Evolutionary conservation across 1,140 invertebrate species (phyloP).

Genomic region (Carcinoscorpius rotundicauda): DNA sequence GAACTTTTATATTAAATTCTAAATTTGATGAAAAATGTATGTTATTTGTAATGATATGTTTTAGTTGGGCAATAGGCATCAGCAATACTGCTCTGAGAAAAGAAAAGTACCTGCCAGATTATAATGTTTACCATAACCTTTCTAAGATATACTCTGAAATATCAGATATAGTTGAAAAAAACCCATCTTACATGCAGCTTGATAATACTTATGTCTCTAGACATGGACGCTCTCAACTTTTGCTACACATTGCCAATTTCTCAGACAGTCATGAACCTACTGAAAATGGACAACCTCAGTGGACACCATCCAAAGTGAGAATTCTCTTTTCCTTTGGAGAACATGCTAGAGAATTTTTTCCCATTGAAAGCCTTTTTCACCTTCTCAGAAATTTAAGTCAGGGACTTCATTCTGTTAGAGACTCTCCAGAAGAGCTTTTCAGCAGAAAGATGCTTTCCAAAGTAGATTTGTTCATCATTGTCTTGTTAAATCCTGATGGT

Average conservation of each 20-base stretch:
- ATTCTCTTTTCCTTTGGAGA: conserved; percentile 4
- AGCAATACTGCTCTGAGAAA: background rate
- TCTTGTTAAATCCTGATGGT: conserved; percentile 6
- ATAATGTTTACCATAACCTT: conserved; percentile 2
- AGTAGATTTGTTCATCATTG: conserved; percentile 4
- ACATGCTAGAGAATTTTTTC: conserved; percentile 4
- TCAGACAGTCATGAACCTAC: background rate
- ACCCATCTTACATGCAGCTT: background rate
- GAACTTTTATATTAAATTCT: too few species aligned
- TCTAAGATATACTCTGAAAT: background rate
- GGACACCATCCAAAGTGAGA: background rate
- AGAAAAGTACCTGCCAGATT: conserved; percentile 2
- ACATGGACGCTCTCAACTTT: conserved; percentile 1
- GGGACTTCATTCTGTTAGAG: background rate
- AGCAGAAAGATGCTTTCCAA: background rate
- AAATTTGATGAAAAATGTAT: too few species aligned
- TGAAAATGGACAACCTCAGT: background rate
- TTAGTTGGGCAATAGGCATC: too few species aligned
- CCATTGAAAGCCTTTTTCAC: conserved; percentile 4
- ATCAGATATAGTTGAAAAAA: background rate
- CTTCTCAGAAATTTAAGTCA: conserved; percentile 3
- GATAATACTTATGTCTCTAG: conserved; percentile 1
- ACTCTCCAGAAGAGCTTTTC: background rate
- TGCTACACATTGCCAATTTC: conserved; percentile 5
- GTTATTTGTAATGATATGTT: too few species aligned